Evolutionary conservation across 2,113 vertebrate species (phyloP), one percentile per base, ranked within the genome.

Genomic region (Carassius gibelio): DNA sequence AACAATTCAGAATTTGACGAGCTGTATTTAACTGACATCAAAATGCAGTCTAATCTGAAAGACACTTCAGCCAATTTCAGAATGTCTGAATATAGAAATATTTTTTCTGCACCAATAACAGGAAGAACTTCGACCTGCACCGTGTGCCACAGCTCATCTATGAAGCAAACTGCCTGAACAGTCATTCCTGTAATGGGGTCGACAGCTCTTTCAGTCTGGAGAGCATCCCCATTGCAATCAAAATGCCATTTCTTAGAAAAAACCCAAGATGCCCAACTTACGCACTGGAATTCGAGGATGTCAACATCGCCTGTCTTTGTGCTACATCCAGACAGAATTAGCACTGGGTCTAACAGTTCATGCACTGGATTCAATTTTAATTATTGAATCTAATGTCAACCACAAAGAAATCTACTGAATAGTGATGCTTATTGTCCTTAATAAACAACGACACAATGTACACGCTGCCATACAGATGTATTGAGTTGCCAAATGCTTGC

Each of bases 241-340:
- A 89, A 69, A 92, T 95, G 89, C 95, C 94, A 0, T 93, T 95
- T 34, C 93, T 95, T 15, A 91, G 89, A 88, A 94, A 92, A 62
- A 93, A 93, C 88, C 87, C 92, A 23, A 84, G 13, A 81, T 94
- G 94, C 85, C 48, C 89, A 59, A 91, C 90, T 72, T 94, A 92
- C 88, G 93, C 93, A 6, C 80, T 95, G 82, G 94, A 95, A 62
- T 94, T 92, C 59, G 93, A 95, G 88, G 64, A 93, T 15, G 89
- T 95, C 72, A 95, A 89, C 30, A 90, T 95, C 9, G 95, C 95
- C 0, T 95, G 95, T 88, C 86, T 95, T 89, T 95, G 95, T 86
- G 95, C 93, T 2, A 88, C 90, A 17, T 88, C 94, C 77, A 91
- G 94, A 74, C 88, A 91, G 55, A 92, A 57, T 87, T 93, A 85